Conservation (phyloP, 2,888 invertebrate genomes). For the Apodemia mormo region DNA sequence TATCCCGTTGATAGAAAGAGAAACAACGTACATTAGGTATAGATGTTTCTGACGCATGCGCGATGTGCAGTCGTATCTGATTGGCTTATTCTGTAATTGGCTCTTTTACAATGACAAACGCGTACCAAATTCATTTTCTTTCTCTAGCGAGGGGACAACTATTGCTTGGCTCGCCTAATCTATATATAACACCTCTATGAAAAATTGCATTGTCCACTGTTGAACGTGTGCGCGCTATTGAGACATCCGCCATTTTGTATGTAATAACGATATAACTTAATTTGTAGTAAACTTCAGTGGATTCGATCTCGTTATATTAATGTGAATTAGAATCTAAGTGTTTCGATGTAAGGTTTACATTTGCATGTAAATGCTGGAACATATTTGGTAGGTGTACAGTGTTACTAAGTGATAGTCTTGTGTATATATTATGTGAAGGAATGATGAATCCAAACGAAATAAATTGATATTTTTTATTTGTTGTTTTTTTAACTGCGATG, state of each 20-base stretch:
- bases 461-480: slow-evolving; percentile 36
- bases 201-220: too few relatives aligned
- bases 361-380: slow-evolving; percentile 5
- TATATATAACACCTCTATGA: too few relatives aligned
- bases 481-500: neutral
- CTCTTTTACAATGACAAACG: too few relatives aligned
- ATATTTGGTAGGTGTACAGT: slow-evolving; percentile 15
- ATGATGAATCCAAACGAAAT: slow-evolving; percentile 30
- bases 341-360: neutral
- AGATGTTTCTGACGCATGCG: too few relatives aligned
- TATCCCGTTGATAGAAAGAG: too few relatives aligned
- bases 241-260: neutral
- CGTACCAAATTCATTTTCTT: too few relatives aligned
- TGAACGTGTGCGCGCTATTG: neutral
- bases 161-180: too few relatives aligned
- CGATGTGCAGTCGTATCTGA: too few relatives aligned
- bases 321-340: neutral
- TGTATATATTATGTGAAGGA: slow-evolving; percentile 21
- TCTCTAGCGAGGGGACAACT: too few relatives aligned
- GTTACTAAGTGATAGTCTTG: slow-evolving; percentile 1
- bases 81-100: too few relatives aligned
- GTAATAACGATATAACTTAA: neutral
- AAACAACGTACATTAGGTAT: too few relatives aligned
- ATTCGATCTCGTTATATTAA: slow-evolving; percentile 11
- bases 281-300: neutral